Evolutionary conservation across 1,140 invertebrate species (phyloP).

Genomic region (Microvelia longipes): DNA sequence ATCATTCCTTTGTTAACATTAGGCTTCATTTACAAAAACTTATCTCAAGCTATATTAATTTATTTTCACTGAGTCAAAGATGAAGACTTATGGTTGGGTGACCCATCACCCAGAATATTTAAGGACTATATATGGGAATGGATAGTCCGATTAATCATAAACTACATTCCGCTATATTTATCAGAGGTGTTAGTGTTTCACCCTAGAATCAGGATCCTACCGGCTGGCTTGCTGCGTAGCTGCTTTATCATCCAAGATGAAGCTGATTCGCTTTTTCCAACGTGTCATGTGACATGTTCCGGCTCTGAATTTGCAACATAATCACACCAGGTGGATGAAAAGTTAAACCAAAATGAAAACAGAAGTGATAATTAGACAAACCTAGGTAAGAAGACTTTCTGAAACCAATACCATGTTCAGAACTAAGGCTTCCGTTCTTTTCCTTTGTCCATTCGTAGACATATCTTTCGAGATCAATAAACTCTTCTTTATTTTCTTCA

Average conservation of each 20-base stretch:
- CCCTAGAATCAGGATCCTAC: no score
- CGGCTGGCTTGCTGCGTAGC: background rate
- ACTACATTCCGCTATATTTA: no score
- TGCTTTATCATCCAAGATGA: background rate
- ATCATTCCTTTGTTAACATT: background rate
- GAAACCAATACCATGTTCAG: constrained; percentile 89
- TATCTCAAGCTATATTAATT: background rate
- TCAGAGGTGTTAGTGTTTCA: background rate
- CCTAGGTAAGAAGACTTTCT: constrained; percentile 73
- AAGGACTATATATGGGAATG: background rate
- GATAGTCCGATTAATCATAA: background rate
- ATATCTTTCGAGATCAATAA: constrained; percentile 66
- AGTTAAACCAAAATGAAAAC: background rate
- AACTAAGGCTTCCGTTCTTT: constrained; percentile 77
- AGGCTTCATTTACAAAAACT: background rate
- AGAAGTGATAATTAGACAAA: constrained; percentile 43
- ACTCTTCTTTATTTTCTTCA: constrained; percentile 50
- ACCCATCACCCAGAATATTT: background rate
- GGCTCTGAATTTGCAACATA: background rate
- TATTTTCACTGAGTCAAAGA: background rate
- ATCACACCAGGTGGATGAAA: background rate
- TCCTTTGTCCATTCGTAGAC: constrained; percentile 74
- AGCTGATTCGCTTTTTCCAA: background rate
- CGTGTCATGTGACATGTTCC: no score
- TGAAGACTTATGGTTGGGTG: background rate